phyloP scores from a whole-genome alignment of 2,888 invertebrate species.

The Orthosia gracilis region DNA sequence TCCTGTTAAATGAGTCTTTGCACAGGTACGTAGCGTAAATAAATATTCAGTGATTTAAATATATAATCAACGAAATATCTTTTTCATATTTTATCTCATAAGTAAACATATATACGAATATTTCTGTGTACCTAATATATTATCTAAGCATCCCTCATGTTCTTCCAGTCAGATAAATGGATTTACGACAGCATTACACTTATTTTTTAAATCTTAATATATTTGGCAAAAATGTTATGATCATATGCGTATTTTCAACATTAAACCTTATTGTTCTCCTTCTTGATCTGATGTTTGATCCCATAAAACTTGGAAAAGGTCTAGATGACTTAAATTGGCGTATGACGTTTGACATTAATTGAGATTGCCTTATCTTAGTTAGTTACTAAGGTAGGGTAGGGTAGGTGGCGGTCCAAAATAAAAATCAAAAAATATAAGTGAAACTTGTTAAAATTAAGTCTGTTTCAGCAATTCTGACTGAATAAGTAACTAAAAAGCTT shows the following conservation, averaged over 20 bases:
- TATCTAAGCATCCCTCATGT: constrained; percentile 32
- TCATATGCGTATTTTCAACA: not conserved
- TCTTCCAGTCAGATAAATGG: constrained; percentile 24
- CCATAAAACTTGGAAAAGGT: not conserved
- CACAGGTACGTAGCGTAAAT: not conserved
- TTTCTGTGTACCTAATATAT: constrained; percentile 11
- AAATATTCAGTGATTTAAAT: not conserved
- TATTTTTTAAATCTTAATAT: constrained; percentile 8
- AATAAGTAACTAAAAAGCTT: not conserved
- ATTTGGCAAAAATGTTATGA: not conserved
- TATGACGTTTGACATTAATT: constrained; percentile 22
- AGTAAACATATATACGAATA: not conserved
- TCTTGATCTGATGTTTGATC: not conserved
- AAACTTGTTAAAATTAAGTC: not conserved
- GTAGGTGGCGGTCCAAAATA: no score
- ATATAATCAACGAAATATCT: constrained; percentile 22
- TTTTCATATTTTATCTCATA: not conserved
- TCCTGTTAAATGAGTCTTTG: not conserved
- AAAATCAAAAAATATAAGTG: no score
- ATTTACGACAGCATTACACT: constrained; percentile 18
- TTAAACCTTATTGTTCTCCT: not conserved
- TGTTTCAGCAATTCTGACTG: constrained; percentile 1
- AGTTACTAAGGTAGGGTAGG: no score
- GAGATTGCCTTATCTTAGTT: not conserved
- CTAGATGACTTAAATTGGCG: not conserved